phyloP scores from a whole-genome alignment of 2,888 invertebrate species.

The Phyllotreta cruciferae region DNA sequence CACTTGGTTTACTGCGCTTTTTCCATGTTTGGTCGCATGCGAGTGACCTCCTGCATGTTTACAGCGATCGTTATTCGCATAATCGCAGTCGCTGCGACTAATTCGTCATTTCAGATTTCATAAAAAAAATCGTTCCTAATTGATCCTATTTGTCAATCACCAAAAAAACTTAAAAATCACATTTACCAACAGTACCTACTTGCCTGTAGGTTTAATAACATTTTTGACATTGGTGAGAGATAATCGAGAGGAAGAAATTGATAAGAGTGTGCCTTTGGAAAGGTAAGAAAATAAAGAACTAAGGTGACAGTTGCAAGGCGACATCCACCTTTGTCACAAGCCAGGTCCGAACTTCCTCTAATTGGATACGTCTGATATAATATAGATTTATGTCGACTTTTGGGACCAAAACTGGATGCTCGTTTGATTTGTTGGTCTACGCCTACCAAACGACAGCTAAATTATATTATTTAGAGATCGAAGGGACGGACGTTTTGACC shows the following conservation, averaged over 20 bases:
- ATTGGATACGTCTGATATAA: constrained; percentile 59
- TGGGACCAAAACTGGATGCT: constrained; percentile 54
- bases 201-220: no score
- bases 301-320: constrained; percentile 29
- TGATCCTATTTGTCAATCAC: no score
- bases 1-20: constrained; percentile 41
- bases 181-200: no score
- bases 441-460: constrained; percentile 34
- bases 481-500: constrained; percentile 25
- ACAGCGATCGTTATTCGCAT: constrained; percentile 2
- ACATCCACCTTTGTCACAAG: constrained; percentile 50
- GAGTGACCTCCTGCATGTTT: constrained; percentile 22
- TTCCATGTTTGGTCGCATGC: constrained; percentile 30
- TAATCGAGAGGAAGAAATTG: constrained; percentile 7
- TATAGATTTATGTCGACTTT: constrained; percentile 60
- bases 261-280: constrained; percentile 10
- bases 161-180: no score
- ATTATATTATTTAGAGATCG: constrained; percentile 35
- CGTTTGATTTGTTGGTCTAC: constrained; percentile 55
- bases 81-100: no score
- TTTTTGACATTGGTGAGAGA: no score
- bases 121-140: no score
- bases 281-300: constrained; percentile 25
- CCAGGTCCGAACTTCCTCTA: constrained; percentile 54
- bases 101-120: no score